These are phyloP conservation scores for Halichondria panicea DNA, from an alignment of 37 sponge, comb jelly and placozoan genomes.

Conservation along the genomic window DNA sequence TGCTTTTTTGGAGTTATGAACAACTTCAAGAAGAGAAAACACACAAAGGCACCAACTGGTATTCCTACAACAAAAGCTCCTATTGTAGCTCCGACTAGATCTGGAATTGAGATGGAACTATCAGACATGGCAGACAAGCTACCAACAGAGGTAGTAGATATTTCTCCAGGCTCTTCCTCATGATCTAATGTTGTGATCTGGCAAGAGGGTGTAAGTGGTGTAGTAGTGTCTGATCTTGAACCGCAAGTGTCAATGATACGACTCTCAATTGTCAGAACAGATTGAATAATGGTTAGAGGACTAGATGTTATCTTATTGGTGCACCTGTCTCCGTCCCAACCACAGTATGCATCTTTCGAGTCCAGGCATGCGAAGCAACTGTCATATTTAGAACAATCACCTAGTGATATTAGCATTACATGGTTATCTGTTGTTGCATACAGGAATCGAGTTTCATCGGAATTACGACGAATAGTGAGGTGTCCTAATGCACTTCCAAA, in stretches of 20 bases:
- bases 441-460: constrained; percentile 6
- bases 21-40: constrained; percentile 14
- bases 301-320: background rate
- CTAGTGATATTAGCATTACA: constrained; percentile 15
- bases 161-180: background rate
- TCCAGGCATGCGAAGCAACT: constrained; percentile 49
- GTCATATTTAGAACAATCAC: constrained; percentile 29
- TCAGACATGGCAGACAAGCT: too few species aligned
- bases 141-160: too few species aligned
- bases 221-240: background rate
- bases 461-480: constrained; percentile 7
- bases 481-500: background rate
- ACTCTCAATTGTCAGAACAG: background rate
- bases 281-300: background rate
- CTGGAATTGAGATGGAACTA: background rate
- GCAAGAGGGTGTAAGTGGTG: constrained; percentile 1
- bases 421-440: constrained; percentile 33
- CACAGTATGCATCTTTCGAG: constrained; percentile 66
- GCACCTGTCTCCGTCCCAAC: constrained; percentile 8
- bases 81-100: constrained; percentile 34
- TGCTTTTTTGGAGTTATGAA: background rate
- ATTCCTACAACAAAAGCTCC: constrained; percentile 55
- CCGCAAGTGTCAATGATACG: background rate
- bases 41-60: constrained; percentile 38
- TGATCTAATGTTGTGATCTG: background rate